Evolutionary conservation across 92 coral and sea anemone species (phyloP), one percentile per base, ranked within the genome.

Genomic region (Scolanthus callimorphus): DNA sequence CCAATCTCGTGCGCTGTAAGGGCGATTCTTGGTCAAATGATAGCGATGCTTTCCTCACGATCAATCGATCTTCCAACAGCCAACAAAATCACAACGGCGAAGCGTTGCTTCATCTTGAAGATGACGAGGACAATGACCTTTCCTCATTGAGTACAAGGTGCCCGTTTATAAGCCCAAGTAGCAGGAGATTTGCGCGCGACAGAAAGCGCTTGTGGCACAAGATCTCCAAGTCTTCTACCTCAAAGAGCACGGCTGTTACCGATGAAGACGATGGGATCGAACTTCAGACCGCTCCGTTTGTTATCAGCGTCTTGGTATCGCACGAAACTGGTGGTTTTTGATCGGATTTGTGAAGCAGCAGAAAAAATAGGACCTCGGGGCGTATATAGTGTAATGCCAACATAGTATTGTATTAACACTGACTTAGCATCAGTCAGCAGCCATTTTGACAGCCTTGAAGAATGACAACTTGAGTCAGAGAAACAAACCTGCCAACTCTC

Each of bases 1-100:
- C 55, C 15, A 79, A 60, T 8, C 50, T 70, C 0, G 51, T 86
- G 25, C 68, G 78, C 21, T 74, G 95, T 3, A 51, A 51, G 25
- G 59, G 52, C 0, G 73, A 70, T 22, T 49, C 34, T 6, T 69
- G 78, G 29, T 37, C 71, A 25, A 63, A 75, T 20, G 57, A 78
- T 9, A 70, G 78, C 6, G 78, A 75, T 24, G 43, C 45, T 20
- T 52, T 81, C 11, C 48, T 29, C 9, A 81, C 81, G 2, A 61
- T 81, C 30, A 70, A 67, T 24, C 71, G 57, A 51, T 62, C 64
- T 21, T 44, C 75, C 52, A 61, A 53, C 11, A 19, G 27, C 20
- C n/a, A 37, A 25, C 4, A 4, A 27, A 51, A 65, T 27, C 25
- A 44, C 29, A 22, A 46, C 17, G 21, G 44, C 20, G 55, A 60